These are phyloP conservation scores for Paramuricea clavata DNA, from an alignment of 92 coral and sea anemone species.

Conservation along the genomic window DNA sequence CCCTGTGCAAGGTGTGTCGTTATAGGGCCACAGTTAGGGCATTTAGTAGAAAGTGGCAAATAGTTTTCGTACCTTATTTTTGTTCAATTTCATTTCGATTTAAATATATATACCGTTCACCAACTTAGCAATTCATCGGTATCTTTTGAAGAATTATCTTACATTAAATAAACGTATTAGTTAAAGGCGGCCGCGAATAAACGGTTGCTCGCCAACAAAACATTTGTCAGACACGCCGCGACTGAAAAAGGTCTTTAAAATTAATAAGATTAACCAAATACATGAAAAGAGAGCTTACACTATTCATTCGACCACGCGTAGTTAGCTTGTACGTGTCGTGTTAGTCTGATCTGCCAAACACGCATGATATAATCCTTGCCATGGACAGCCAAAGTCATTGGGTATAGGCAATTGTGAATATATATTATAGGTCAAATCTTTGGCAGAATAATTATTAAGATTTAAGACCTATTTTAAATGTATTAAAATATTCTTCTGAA, in stretches of 20 bases:
- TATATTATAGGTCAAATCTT: neutral
- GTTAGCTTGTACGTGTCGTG: neutral
- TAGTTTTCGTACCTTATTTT: neutral
- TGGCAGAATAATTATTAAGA: neutral
- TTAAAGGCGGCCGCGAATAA: constrained; percentile 48
- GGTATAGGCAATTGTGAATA: neutral
- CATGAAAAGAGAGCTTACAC: constrained; percentile 22
- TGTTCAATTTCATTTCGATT: constrained; percentile 7
- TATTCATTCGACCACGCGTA: constrained; percentile 32
- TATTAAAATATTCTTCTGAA: constrained; percentile 11
- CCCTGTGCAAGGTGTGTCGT: constrained; percentile 13
- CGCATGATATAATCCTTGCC: neutral
- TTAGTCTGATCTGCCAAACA: neutral
- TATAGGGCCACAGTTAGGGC: neutral
- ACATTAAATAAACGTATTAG: constrained; percentile 57
- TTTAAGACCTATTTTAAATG: no score
- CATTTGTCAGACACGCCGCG: constrained; percentile 51
- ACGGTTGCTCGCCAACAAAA: constrained; percentile 42
- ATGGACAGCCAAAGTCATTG: no score
- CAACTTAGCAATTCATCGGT: constrained; percentile 43
- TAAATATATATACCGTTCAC: constrained; percentile 36
- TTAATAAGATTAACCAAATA: constrained; percentile 51
- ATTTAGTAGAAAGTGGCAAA: neutral
- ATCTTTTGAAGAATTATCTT: constrained; percentile 54
- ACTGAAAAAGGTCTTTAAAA: constrained; percentile 49